Evolutionary conservation across 2,113 vertebrate genomes (phyloP).

Genomic region (Formicarius rufipectus): DNA sequence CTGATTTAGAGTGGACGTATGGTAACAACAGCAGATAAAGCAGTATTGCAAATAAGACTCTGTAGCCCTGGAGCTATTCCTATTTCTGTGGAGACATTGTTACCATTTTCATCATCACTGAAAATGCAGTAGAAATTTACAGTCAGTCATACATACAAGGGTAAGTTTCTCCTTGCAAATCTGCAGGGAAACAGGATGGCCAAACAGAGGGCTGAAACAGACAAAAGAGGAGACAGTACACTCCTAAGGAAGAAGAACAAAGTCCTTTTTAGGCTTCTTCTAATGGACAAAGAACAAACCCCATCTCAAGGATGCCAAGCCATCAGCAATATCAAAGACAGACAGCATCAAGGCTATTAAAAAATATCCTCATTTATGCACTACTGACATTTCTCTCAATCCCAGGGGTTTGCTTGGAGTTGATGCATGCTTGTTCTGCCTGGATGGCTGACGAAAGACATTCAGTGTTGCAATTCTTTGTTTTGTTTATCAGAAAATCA

Average conservation of each 20-base stretch:
- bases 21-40: neutral
- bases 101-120: neutral
- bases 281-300: neutral
- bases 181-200: neutral
- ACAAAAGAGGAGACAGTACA: fast-evolving
- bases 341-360: neutral
- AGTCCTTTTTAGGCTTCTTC: neutral
- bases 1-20: neutral
- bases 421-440: neutral
- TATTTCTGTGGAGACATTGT: neutral
- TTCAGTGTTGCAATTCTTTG: slow-evolving; percentile 17
- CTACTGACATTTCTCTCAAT: neutral
- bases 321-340: neutral
- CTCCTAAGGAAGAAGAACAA: neutral
- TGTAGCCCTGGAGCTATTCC: neutral
- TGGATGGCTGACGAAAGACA: neutral
- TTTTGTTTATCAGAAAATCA: slow-evolving; percentile 21
- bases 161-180: neutral
- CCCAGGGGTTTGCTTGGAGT: neutral
- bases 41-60: neutral
- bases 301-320: neutral
- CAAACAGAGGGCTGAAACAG: neutral
- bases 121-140: neutral
- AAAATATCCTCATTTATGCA: neutral
- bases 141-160: neutral